Base-by-base conservation (phyloP, 2,797 vertebrate genomes). In the Rhyacichthys aspro region DNA sequence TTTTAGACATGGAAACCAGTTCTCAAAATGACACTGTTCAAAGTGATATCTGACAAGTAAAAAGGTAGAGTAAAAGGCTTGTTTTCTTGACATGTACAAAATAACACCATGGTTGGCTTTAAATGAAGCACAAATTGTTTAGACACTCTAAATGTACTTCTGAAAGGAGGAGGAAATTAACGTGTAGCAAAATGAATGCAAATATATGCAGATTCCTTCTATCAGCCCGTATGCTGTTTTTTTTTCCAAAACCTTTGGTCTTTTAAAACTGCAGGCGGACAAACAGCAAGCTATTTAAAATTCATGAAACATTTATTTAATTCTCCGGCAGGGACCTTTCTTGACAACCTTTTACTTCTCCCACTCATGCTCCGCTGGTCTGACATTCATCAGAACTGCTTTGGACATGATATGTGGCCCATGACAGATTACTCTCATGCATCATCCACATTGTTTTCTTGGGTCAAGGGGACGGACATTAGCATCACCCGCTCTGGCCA, bases 171-270 rank as follows among this genome's bases (percentile, higher is more conserved):
- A 86, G 80, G 76, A 88, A 92, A 91, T 91, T 88, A 93, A 90
- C 70, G 39, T 83, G 74, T 87, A 73, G 74, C 67, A 79, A 88
- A 92, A 90, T 87, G 52, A 85, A 93, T 93, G 91, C 87, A 91
- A 94, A 93, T 92, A 57, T 88, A 93, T 93, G 90, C 90, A 90
- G 85, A 92, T 92, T 91, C 77, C 79, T 81, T 89, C 79, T 78
- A 88, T 84, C 85, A 85, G 84, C 59, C 78, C 78, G 63, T 74
- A 79, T 75, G 76, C 55, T 41, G 56, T 64, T 77, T 72, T 75
- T 68, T 70, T 68, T 64, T 48, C 36, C 62, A n/a, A 82, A 87
- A 90, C 81, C 84, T 90, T 90, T 88, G 84, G 80, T 89, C 84
- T 88, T 90, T 88, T 87, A 88, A 92, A 90, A 89, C 79, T 89